Conservation (phyloP, 2,888 invertebrate genomes). For the Troglohyphantes excavatus region DNA sequence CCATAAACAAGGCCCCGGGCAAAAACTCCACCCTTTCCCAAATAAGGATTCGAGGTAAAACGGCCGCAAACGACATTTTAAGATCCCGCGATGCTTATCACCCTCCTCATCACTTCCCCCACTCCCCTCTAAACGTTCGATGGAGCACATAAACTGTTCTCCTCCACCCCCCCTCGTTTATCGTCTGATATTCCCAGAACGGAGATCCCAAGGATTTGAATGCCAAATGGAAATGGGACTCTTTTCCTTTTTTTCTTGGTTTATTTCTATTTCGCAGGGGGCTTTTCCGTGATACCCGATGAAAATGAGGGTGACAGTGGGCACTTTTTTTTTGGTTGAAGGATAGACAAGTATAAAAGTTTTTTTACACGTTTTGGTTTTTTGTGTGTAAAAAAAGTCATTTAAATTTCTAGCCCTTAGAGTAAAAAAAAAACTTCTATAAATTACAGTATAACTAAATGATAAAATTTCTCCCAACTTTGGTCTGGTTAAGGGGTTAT, state of each 20-base stretch:
- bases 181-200: slow-evolving; percentile 63
- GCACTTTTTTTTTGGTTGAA: background rate
- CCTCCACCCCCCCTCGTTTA: slow-evolving; percentile 44
- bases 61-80: slow-evolving; percentile 69
- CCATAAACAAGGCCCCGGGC: slow-evolving; percentile 40
- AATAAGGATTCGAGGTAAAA: slow-evolving; percentile 19
- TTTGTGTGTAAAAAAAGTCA: too few species aligned
- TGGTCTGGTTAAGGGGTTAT: too few species aligned
- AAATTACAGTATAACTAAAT: too few species aligned
- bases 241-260: background rate
- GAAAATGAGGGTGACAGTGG: slow-evolving; percentile 28
- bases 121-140: slow-evolving; percentile 52
- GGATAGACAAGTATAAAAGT: background rate
- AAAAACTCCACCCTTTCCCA: background rate
- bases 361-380: background rate
- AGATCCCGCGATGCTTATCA: slow-evolving; percentile 59
- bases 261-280: slow-evolving; percentile 24
- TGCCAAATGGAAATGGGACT: slow-evolving; percentile 51
- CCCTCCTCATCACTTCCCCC: slow-evolving; percentile 23
- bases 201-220: slow-evolving; percentile 64
- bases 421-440: too few species aligned
- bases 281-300: slow-evolving; percentile 7
- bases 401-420: too few species aligned
- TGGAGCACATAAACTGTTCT: slow-evolving; percentile 62
- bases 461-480: too few species aligned